Evolutionary conservation across 92 coral and sea anemone species (phyloP).

Genomic region (Ricordea florida): DNA sequence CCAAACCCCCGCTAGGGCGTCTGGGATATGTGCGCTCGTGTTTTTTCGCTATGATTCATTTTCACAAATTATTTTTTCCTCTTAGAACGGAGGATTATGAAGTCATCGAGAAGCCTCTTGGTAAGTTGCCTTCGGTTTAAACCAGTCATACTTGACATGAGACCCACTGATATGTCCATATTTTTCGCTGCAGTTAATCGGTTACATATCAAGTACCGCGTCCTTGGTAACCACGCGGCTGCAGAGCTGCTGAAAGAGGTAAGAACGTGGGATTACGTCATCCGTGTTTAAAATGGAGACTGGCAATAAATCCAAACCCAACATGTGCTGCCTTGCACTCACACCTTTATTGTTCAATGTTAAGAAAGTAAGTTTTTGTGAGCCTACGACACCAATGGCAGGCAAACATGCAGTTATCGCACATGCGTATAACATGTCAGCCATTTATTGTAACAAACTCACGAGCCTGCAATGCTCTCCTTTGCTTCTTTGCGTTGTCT

Average conservation of each 20-base stretch:
- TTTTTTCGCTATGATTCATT: background rate
- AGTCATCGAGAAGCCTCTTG: constrained; percentile 79
- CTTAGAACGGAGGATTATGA: constrained; percentile 86
- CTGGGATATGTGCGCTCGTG: background rate
- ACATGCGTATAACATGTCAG: too few species aligned
- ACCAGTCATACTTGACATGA: background rate
- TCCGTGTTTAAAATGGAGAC: too few species aligned
- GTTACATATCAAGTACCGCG: constrained; percentile 83
- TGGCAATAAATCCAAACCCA: background rate
- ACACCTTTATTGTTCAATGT: too few species aligned
- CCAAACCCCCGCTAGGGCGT: too few species aligned
- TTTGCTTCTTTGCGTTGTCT: too few species aligned
- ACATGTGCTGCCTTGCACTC: background rate
- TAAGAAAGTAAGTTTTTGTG: too few species aligned
- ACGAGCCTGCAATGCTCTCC: too few species aligned
- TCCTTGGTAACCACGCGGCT: constrained; percentile 90
- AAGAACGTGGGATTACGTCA: too few species aligned
- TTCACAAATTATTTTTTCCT: background rate
- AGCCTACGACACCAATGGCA: too few species aligned
- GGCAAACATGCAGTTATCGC: too few species aligned
- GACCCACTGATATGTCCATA: background rate
- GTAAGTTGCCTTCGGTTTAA: too few species aligned
- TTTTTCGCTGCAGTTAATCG: constrained; percentile 69
- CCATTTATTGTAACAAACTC: too few species aligned
- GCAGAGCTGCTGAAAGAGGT: constrained; percentile 97